Evolutionary conservation across 1,140 invertebrate genomes (phyloP).

Genomic region (Lepidurus arcticus): DNA sequence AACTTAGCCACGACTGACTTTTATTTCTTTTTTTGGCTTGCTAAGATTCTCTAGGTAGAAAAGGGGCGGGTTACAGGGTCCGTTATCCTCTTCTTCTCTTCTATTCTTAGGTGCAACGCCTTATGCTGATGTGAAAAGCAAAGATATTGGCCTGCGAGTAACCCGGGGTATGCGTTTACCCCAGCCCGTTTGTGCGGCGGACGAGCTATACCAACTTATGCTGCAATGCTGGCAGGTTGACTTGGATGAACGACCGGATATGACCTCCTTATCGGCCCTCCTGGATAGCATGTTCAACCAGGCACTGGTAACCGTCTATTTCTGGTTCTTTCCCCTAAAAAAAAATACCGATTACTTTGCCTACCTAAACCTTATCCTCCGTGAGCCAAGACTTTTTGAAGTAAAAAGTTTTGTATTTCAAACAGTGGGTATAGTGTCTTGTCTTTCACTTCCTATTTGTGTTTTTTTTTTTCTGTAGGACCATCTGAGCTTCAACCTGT

Average conservation of each 20-base stretch:
- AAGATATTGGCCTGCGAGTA: constrained; percentile 63
- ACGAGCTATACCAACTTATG: constrained; percentile 74
- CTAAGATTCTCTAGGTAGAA: not conserved
- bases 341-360: no score
- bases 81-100: constrained; percentile 23
- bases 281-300: constrained; percentile 34
- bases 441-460: not conserved
- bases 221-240: constrained; percentile 78
- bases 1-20: not conserved
- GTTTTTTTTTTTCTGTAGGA: not conserved
- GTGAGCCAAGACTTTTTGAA: no score
- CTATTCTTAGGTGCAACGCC: constrained; percentile 59
- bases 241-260: constrained; percentile 66
- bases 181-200: constrained; percentile 60
- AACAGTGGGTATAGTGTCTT: no score
- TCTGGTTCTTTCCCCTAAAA: no score
- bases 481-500: constrained; percentile 30
- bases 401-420: no score
- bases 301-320: constrained; percentile 30
- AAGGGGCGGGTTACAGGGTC: constrained; percentile 3
- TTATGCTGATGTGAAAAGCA: constrained; percentile 57
- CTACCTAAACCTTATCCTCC: no score
- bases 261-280: constrained; percentile 50
- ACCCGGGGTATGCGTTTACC: constrained; percentile 60
- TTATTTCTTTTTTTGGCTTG: not conserved